phyloP scores from a whole-genome alignment of 1,140 invertebrate genomes.

The Cryptotermes secundus region DNA sequence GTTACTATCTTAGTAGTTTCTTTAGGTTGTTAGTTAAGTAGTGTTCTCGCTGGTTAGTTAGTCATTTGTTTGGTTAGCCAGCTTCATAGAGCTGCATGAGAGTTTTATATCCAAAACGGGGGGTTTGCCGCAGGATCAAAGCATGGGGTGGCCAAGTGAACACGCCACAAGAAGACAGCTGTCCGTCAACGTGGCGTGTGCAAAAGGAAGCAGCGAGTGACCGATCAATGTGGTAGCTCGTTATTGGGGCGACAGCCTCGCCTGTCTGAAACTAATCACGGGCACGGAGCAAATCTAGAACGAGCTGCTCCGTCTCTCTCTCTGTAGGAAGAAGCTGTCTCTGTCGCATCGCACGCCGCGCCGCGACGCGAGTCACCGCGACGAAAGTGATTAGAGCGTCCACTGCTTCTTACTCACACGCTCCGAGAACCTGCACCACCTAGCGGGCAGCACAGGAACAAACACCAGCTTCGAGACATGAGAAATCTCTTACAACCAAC shows the following conservation, averaged over 20 bases:
- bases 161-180: neutral
- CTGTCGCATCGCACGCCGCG: neutral
- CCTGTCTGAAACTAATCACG: neutral
- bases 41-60: no score
- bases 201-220: conserved; percentile 26
- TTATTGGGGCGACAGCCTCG: conserved; percentile 46
- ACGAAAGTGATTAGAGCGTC: neutral
- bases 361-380: neutral
- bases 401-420: neutral
- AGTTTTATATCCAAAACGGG: no score
- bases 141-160: no score
- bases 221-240: conserved; percentile 44
- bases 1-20: no score
- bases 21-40: no score
- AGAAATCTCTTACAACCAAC: neutral
- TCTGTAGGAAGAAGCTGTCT: neutral
- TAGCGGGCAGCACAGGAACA: neutral
- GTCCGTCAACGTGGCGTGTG: neutral
- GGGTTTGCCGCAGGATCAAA: no score
- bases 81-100: no score
- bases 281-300: neutral
- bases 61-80: no score
- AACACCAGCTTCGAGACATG: neutral
- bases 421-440: neutral
- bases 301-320: neutral